Evolutionary conservation across 2,888 invertebrate species (phyloP), one percentile per base, ranked within the genome.

Genomic region (Asteroscopus sphinx): DNA sequence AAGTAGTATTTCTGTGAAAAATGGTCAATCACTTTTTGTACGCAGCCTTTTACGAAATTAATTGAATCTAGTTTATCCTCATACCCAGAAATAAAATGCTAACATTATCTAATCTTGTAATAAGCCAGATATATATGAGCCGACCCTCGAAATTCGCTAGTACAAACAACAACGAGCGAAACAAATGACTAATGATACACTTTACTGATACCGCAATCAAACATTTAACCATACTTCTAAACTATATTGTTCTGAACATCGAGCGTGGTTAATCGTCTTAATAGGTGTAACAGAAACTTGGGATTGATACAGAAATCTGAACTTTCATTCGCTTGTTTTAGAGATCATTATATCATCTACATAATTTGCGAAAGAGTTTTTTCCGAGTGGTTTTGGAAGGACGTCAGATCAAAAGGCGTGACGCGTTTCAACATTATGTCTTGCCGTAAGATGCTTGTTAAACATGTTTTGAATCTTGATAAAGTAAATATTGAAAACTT

Each of bases 241-340:
- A 82, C 80, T 76, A 76, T 68, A 79, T 76, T 79, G 79, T 84
- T 86, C 76, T 76, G 74, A 82, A 80, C 79, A 80, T 62, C 83
- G 81, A 88, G 88, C 90, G 84, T 90, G 73, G 86, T 86, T 86
- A 90, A 90, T 87, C 85, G 71, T 76, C 76, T 79, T 89, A 90
- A 90, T 85, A 68, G 80, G 78, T 86, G 84, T 85, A 87, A 86
- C 87, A 76, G 66, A 55, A 30, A 35, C 44, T 48, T 17, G n/a
- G 8, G 11, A 3, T 44, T 57, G 68, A 55, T 68, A 58, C n/a
- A 26, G 42, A 17, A 85, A 71, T 68, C 35, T 80, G 12, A 17
- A 64, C 75, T 76, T 76, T 85, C 49, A 36, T 2, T 0, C 12
- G 6, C 21, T 60, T 13, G 59, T 9, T 25, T 60, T 84, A 86